Evolutionary conservation across 1,140 invertebrate genomes (phyloP).

Genomic region (Matsumurasca onukii): DNA sequence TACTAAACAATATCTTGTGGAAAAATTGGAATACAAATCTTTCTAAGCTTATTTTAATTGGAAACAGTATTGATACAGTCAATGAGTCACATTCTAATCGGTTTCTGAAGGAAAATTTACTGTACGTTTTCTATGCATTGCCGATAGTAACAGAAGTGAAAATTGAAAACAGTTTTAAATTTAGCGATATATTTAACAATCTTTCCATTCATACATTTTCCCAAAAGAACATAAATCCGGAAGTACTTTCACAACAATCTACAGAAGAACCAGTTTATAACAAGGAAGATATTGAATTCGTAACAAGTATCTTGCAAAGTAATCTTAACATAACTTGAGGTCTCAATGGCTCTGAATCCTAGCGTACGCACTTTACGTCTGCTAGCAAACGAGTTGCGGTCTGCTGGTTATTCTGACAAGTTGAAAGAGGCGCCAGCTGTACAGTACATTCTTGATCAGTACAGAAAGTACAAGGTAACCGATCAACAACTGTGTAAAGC

Average conservation of each 20-base stretch:
- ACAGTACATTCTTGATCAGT: slow-evolving; percentile 69
- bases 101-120: slow-evolving; percentile 45
- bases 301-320: slow-evolving; percentile 45
- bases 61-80: slow-evolving; percentile 69
- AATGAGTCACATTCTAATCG: slow-evolving; percentile 52
- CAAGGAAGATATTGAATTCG: slow-evolving; percentile 58
- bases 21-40: slow-evolving; percentile 69
- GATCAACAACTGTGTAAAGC: slow-evolving; percentile 79
- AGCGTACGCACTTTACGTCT: slow-evolving; percentile 36
- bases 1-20: slow-evolving; percentile 82
- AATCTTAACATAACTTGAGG: not conserved
- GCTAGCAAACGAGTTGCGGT: slow-evolving; percentile 60
- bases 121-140: slow-evolving; percentile 50
- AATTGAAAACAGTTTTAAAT: slow-evolving; percentile 65
- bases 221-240: slow-evolving; percentile 48
- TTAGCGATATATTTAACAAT: slow-evolving; percentile 70
- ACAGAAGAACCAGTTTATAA: slow-evolving; percentile 56
- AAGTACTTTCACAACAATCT: slow-evolving; percentile 58
- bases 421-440: slow-evolving; percentile 59
- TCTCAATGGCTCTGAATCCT: slow-evolving; percentile 39
- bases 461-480: slow-evolving; percentile 70
- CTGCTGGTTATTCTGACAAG: slow-evolving; percentile 51
- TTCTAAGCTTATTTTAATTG: slow-evolving; percentile 66
- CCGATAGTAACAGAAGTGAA: slow-evolving; percentile 59
- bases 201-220: slow-evolving; percentile 62